Conservation (phyloP, 2,888 invertebrate species). For the Conomelus anceps region DNA sequence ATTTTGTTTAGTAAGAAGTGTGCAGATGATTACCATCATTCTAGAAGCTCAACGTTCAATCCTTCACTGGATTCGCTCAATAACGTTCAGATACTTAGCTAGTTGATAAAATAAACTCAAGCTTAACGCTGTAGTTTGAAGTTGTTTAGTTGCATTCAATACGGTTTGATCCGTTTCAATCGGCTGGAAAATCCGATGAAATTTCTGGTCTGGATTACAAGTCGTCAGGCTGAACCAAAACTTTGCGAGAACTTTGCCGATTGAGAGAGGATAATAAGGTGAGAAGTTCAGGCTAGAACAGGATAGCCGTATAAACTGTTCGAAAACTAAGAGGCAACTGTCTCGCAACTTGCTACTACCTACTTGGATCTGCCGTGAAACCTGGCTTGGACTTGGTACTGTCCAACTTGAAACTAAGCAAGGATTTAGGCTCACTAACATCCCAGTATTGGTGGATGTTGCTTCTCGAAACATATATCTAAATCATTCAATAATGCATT, state of each 20-base stretch:
- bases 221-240: not conserved
- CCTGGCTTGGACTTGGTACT: not conserved
- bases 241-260: not conserved
- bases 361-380: not conserved
- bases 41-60: not conserved
- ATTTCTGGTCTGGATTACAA: not conserved
- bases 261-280: not conserved
- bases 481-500: no score
- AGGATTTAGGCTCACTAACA: not conserved
- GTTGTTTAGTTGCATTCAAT: not conserved
- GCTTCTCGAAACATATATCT: no score
- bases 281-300: not conserved
- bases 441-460: not conserved
- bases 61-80: not conserved
- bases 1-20: no score
- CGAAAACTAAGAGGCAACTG: not conserved
- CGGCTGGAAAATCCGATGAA: not conserved
- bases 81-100: not conserved
- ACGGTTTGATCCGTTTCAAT: not conserved
- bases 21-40: no score
- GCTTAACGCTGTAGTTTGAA: not conserved
- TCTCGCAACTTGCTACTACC: not conserved
- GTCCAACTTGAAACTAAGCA: not conserved
- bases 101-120: not conserved
- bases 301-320: not conserved